Base-by-base conservation (phyloP, 2,888 invertebrate genomes). In the Aleiodes testaceus region DNA sequence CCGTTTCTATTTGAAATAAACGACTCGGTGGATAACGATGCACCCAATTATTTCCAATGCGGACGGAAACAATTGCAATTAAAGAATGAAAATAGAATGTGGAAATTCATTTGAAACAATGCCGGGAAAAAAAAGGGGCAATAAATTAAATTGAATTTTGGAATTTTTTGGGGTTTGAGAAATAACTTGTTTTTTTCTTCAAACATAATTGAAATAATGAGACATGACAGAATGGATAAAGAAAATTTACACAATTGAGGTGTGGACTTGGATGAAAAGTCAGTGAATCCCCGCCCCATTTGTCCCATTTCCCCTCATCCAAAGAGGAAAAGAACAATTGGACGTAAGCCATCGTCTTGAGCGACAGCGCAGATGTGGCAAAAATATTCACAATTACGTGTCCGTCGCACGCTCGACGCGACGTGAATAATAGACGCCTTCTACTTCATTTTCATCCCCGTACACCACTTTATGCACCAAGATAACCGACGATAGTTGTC, bases 321-420 rank as follows among this genome's bases (percentile, higher is more conserved):
- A 72, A 69, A 73, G 65, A 78, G 77, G 78, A 72, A 77, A 81
- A 73, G 70, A 81, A 83, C 85, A 84, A 85, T 86, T 87, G 87
- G 86, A 86, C 81, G 77, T 75, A 75, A 78, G 87, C 87, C 86
- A 87, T 84, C 77, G 74, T 75, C 74, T 79, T 84, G 85, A 86
- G 82, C 79, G 85, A 84, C 85, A 81, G 84, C 82, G 77, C 86
- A 84, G 82, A 85, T 85, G 85, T 81, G 80, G 79, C 84, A 82
- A 84, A 85, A 85, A 84, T 83, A 85, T 85, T 83, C 85, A 85
- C 85, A 85, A 86, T 86, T 86, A 85, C 85, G 79, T 79, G 81
- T 78, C 79, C 74, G 75, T 75, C 74, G 69, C 65, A 73, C 70
- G 65, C 69, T 72, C 74, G 75, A 73, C 70, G 69, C 76, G 70